These are phyloP conservation scores for Pelmatolapia mariae DNA, from an alignment of 2,113 vertebrate genomes.

Conservation along the genomic window DNA sequence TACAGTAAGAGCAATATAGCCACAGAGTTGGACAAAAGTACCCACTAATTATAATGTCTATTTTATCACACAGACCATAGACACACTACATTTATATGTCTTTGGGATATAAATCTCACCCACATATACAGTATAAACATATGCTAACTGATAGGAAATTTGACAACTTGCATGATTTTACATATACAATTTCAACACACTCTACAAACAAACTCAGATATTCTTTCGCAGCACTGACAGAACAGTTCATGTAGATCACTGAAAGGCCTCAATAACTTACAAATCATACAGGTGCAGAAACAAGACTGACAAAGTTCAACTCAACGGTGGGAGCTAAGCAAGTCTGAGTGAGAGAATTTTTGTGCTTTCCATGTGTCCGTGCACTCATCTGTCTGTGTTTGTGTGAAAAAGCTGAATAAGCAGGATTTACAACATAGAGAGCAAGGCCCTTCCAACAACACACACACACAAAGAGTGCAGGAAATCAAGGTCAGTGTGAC, in stretches of 20 bases:
- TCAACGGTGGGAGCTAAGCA: not conserved
- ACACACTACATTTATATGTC: not conserved
- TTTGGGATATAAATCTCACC: not conserved
- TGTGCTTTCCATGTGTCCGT: not conserved
- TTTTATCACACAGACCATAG: not conserved
- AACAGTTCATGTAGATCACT: not conserved
- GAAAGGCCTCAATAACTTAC: not conserved
- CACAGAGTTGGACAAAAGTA: not conserved
- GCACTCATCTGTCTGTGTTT: not conserved
- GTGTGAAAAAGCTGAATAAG: conserved; percentile 53
- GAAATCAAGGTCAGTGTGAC: conserved; percentile 62
- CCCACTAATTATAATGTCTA: not conserved
- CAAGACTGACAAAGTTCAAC: not conserved
- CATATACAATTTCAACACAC: not conserved
- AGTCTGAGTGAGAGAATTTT: not conserved
- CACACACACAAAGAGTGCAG: not conserved
- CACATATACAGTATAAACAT: not conserved
- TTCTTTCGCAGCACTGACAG: not conserved
- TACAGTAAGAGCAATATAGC: not conserved
- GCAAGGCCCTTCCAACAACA: conserved; percentile 38
- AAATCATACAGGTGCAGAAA: not conserved
- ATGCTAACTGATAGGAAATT: not conserved
- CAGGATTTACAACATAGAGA: conserved; percentile 47
- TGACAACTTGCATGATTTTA: not conserved
- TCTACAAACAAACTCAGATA: not conserved